Base-by-base conservation (phyloP, 30 jellyfish, hydroid and myxozoan genomes). In the Hydractinia symbiolongicarpus region DNA sequence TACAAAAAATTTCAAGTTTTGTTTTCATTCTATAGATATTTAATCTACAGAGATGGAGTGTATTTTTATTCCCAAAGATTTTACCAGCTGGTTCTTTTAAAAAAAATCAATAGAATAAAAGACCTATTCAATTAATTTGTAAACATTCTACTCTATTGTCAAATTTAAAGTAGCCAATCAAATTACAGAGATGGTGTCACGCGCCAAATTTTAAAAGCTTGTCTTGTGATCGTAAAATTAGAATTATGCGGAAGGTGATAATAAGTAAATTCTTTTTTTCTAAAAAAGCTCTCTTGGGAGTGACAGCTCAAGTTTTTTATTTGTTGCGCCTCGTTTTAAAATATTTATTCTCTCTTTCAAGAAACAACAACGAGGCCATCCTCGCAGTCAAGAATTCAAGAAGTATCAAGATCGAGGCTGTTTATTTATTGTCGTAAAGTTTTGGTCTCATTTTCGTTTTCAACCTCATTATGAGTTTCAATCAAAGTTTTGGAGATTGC, bases 181-280 rank as follows among this genome's bases (percentile, higher is more conserved):
- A 64, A 64, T 64, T 64, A 51, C 16, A 64, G 74, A 51, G 40
- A n/a, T 64, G 7, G 19, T n/a, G 40, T 64, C 52, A 64, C 19
- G 74, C 74, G 74, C 74, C 19, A 64, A 64, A 64, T n/a, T 62
- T 64, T 13, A 13, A 64, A 64, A 64, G 74, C 19, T 44, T n/a
- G 9, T 64, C 69, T 58, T 51, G 40, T n/a, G 40, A 64, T 7
- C 7, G 16, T 30, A 30, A 30, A 30, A 30, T 30, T 30, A 30
- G 44, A 30, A 30, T 30, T 30, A 30, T 30, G 44, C 44, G 44
- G 44, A 30, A 30, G 44, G 44, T 30, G 44, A 30, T 30, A 30
- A 30, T 30, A 30, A 2, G 1, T 30, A 30, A 2, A 30, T 30
- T 30, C 44, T 30, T 30, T 1, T 30, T 30, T 30, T 30, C 44